Conservation (phyloP, 37 sponge, comb jelly and placozoan genomes). For the Ephydatia muelleri region DNA sequence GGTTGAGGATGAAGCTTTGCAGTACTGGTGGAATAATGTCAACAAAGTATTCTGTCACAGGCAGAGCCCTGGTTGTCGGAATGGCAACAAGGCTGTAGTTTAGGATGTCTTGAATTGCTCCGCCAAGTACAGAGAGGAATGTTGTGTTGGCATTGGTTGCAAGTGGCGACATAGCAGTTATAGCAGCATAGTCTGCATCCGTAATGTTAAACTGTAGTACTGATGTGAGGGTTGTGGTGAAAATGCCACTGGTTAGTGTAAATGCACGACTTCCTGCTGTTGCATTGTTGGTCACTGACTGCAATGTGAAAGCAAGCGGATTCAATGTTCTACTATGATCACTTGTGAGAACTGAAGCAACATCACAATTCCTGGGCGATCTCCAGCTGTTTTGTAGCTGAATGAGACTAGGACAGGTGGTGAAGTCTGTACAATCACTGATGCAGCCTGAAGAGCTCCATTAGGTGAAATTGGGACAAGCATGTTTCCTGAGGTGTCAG, state of each 20-base stretch:
- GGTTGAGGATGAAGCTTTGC: conserved; percentile 59
- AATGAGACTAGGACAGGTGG: conserved; percentile 55
- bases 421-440: conserved; percentile 39
- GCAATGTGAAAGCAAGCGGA: conserved; percentile 51
- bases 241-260: conserved; percentile 47
- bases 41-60: conserved; percentile 57
- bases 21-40: conserved; percentile 74
- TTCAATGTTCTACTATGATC: conserved; percentile 46
- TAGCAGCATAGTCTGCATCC: conserved; percentile 55
- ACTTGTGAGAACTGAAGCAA: conserved; percentile 76
- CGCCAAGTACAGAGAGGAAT: conserved; percentile 44
- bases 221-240: conserved; percentile 12
- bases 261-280: conserved; percentile 9
- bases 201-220: conserved; percentile 55
- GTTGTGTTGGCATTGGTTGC: conserved; percentile 59
- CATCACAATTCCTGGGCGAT: conserved; percentile 72
- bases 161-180: conserved; percentile 40
- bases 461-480: conserved; percentile 58
- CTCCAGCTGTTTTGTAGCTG: conserved; percentile 66
- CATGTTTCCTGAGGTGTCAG: conserved; percentile 59
- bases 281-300: conserved; percentile 18
- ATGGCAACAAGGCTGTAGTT: conserved; percentile 34
- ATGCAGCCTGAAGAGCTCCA: conserved; percentile 36
- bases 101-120: conserved; percentile 58
- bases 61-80: conserved; percentile 44